These are phyloP conservation scores for Lasioglossum oenotherae DNA, from an alignment of 2,888 invertebrate species.

Conservation along the genomic window DNA sequence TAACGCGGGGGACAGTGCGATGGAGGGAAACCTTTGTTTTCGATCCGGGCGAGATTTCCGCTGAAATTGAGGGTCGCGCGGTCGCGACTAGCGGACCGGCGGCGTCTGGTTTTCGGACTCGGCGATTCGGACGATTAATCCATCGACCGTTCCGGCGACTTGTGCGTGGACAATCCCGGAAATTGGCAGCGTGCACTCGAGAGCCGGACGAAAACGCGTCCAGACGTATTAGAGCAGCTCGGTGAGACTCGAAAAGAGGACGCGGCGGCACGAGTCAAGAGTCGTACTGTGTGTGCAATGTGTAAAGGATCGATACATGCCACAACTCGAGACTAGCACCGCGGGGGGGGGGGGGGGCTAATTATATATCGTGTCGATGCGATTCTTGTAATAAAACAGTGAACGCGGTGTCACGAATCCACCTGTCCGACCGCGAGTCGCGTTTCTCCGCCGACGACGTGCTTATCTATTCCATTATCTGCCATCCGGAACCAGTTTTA, in stretches of 20 bases:
- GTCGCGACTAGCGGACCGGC: neutral
- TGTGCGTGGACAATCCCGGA: constrained; percentile 67
- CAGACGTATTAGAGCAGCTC: constrained; percentile 23
- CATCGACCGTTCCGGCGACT: constrained; percentile 32
- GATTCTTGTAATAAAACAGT: constrained; percentile 47
- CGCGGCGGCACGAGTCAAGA: constrained; percentile 20
- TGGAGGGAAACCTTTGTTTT: neutral
- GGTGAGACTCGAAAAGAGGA: constrained; percentile 16
- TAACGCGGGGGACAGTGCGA: neutral
- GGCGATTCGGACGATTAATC: constrained; percentile 6
- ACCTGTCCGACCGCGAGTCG: neutral
- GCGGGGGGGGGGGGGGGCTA: neutral
- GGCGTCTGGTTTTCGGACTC: neutral
- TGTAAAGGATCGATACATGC: constrained; percentile 39
- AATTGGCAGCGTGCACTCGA: constrained; percentile 69
- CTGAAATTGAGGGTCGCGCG: neutral
- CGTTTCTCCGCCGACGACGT: neutral
- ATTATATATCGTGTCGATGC: constrained; percentile 44
- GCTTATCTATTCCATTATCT: neutral
- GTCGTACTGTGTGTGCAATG: neutral
- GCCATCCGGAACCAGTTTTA: neutral
- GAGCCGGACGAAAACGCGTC: constrained; percentile 34
- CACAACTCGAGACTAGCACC: neutral
- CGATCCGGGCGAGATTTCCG: neutral
- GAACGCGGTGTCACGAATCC: constrained; percentile 15